A percentile compares a stretch with the other conserved stretches of the same genome.
These are phyloP conservation scores for Silurus lanzhouensis DNA, from an alignment of 2,797 vertebrate genomes.

Conservation along the genomic window DNA sequence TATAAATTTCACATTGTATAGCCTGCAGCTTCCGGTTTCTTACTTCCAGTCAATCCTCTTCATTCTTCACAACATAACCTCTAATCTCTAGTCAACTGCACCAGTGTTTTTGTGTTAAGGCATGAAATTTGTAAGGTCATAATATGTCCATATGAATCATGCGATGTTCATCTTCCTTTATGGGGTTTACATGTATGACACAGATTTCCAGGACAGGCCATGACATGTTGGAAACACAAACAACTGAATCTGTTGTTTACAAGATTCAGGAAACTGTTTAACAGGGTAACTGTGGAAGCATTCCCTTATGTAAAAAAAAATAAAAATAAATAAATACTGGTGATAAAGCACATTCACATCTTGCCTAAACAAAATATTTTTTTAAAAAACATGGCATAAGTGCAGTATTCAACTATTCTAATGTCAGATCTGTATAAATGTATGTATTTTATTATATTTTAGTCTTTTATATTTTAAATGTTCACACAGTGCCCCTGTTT, in stretches of 20 bases:
- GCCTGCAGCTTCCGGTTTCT: conserved; percentile 15
- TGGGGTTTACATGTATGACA: neutral
- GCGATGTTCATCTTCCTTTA: conserved; percentile 12
- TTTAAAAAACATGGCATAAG: neutral
- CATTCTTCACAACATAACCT: neutral
- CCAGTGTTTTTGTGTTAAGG: neutral
- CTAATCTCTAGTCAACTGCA: neutral
- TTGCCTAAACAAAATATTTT: neutral
- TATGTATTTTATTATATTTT: no score
- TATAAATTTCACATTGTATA: conserved; percentile 21
- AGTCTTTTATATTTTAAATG: no score
- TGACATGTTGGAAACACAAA: neutral
- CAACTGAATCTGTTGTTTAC: neutral
- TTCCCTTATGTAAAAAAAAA: no score
- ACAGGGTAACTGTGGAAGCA: neutral
- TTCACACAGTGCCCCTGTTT: neutral
- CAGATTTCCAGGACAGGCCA: neutral
- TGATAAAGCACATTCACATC: neutral
- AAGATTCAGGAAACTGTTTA: neutral
- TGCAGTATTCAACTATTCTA: neutral
- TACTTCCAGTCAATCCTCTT: neutral
- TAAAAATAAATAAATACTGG: neutral
- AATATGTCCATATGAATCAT: neutral
- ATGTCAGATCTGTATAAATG: no score
- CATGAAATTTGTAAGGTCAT: conserved; percentile 16